These are phyloP conservation scores for Neocrepidodera transversa DNA, from an alignment of 2,888 invertebrate species.

Conservation along the genomic window DNA sequence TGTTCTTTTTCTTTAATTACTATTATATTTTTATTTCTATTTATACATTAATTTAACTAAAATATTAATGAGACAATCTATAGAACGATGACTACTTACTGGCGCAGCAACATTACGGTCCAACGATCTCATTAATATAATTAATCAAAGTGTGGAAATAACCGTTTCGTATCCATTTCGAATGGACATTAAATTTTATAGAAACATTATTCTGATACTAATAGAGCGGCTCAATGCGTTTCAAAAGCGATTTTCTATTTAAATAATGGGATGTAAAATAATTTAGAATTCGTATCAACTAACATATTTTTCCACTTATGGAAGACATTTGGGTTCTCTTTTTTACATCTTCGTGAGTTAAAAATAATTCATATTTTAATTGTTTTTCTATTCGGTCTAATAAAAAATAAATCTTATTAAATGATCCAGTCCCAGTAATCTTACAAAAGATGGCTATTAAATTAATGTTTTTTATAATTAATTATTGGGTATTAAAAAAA, in stretches of 20 bases:
- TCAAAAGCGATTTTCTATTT: slow-evolving; percentile 24
- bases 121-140: slow-evolving; percentile 25
- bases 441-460: not conserved
- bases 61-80: too few relatives aligned
- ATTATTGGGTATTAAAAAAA: not conserved
- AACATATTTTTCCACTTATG: slow-evolving; percentile 40
- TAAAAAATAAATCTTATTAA: not conserved
- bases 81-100: slow-evolving; percentile 12
- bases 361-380: too few relatives aligned
- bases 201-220: slow-evolving; percentile 26
- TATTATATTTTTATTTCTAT: too few relatives aligned
- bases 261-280: slow-evolving; percentile 23
- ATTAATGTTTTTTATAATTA: not conserved
- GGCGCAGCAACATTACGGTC: slow-evolving; percentile 19
- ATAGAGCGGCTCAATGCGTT: slow-evolving; percentile 17
- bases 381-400: not conserved
- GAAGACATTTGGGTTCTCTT: not conserved
- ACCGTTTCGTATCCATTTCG: slow-evolving; percentile 26
- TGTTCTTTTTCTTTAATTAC: too few relatives aligned
- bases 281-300: slow-evolving; percentile 30
- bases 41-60: too few relatives aligned
- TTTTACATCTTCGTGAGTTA: slow-evolving; percentile 1
- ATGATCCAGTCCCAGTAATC: not conserved
- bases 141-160: slow-evolving; percentile 31
- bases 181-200: slow-evolving; percentile 29